Percentiles rank a stretch among this genome's conserved stretches.
Conservation (phyloP, 2,888 invertebrate species). For the Taenaris catops region DNA sequence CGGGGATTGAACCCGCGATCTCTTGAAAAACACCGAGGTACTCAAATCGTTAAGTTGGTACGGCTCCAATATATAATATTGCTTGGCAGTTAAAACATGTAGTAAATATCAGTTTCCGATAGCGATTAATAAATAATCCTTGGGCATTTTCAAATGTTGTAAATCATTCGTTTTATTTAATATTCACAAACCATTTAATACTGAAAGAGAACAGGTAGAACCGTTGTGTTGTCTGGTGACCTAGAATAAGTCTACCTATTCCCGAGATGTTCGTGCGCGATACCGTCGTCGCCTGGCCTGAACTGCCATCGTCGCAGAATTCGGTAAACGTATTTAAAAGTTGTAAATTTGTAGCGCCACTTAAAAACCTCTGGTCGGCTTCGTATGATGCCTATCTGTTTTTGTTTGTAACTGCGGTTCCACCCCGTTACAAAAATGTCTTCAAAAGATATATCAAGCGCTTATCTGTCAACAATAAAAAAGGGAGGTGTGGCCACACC, state of each 20-base stretch:
- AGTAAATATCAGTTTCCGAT: background rate
- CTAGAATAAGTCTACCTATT: slow-evolving; percentile 44
- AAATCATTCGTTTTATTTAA: slow-evolving; percentile 12
- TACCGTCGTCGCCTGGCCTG: slow-evolving; percentile 23
- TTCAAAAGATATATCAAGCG: too few species aligned
- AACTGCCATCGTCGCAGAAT: slow-evolving; percentile 1
- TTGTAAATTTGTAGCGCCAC: slow-evolving; percentile 4
- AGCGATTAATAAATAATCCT: background rate
- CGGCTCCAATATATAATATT: too few species aligned
- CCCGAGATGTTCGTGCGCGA: slow-evolving; percentile 47
- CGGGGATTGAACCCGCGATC: too few species aligned
- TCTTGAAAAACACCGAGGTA: too few species aligned
- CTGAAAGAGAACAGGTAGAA: slow-evolving; percentile 30
- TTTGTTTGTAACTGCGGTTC: too few species aligned
- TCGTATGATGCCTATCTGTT: too few species aligned
- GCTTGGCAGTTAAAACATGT: background rate
- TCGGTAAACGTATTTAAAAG: too few species aligned
- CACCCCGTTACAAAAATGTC: too few species aligned
- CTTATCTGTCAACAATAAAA: too few species aligned
- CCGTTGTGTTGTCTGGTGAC: slow-evolving; percentile 57
- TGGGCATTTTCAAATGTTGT: background rate
- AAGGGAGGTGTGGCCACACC: too few species aligned
- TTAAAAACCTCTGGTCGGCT: too few species aligned
- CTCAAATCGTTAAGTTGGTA: too few species aligned
- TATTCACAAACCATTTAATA: slow-evolving; percentile 21